Evolutionary conservation across 2,888 invertebrate species (phyloP).

Genomic region (Gymnosoma rotundatum): DNA sequence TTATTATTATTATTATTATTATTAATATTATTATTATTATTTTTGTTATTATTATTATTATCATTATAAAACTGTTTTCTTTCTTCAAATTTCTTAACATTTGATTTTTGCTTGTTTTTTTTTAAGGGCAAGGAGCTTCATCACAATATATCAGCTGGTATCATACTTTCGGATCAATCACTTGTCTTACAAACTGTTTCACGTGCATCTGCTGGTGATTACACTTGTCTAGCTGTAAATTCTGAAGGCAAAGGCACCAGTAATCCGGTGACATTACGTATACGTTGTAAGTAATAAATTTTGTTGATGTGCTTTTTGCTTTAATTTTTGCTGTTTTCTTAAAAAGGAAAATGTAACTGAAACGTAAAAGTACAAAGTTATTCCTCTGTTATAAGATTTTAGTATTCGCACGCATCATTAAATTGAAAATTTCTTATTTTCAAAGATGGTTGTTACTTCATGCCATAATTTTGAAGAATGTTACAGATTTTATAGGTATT

Average conservation of each 20-base stretch:
- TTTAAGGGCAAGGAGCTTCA: slow-evolving; percentile 90
- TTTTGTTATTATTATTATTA: slow-evolving; percentile 19
- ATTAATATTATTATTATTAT: slow-evolving; percentile 9
- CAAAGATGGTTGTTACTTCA: too few relatives aligned
- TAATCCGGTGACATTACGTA: slow-evolving; percentile 87
- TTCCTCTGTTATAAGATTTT: too few relatives aligned
- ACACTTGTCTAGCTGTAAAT: slow-evolving; percentile 93
- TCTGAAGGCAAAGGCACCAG: slow-evolving; percentile 91
- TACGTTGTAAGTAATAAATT: slow-evolving; percentile 86
- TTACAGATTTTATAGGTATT: too few relatives aligned
- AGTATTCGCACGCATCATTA: too few relatives aligned
- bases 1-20: slow-evolving; percentile 12
- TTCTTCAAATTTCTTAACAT: not conserved
- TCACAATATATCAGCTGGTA: slow-evolving; percentile 91
- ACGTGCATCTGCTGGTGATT: slow-evolving; percentile 92
- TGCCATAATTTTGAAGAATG: too few relatives aligned
- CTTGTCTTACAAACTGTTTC: slow-evolving; percentile 93
- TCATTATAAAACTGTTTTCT: too few relatives aligned
- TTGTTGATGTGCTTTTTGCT: too few relatives aligned
- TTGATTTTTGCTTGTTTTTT: slow-evolving; percentile 12
- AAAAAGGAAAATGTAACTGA: too few relatives aligned
- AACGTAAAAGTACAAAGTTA: too few relatives aligned
- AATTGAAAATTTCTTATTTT: too few relatives aligned
- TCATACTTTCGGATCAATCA: slow-evolving; percentile 93
- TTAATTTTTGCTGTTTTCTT: too few relatives aligned